Evolutionary conservation across 2,888 invertebrate species (phyloP), one percentile per base, ranked within the genome.

Genomic region (Gymnocheta viridis): DNA sequence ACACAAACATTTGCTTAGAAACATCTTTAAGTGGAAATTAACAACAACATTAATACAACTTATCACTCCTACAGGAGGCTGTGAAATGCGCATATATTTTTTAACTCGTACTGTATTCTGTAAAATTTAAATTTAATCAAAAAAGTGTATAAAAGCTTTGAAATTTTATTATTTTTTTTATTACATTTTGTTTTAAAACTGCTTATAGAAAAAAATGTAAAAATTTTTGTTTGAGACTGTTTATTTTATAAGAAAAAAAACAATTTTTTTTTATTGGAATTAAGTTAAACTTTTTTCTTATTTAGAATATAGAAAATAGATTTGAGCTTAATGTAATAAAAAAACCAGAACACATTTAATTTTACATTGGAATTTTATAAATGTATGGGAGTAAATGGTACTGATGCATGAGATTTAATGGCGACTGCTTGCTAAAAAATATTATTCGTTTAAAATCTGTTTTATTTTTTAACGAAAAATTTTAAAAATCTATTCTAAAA

Each of bases 201-300:
- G 14, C 24, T 38, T 7, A 24, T 17, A 38, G 27, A 32, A 38
- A 27, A 7, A 49, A 56, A 44, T 24, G 17, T 62, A 73, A 60
- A n/a, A n/a, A 62, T 49, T 32, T 38, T 60, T 62, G 51, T 44
- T 78, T 78, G 41, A 78, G 78, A 78, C 70, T 78, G 78, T 62
- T 70, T 69, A 70, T 69, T 70, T 70, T 32, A 62, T 70, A 70
- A 70, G 44, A 32, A 9, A 70, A 54, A 17, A 17, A 22, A 14
- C 6, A 35, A 14, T 24, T 35, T 41, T 24, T 67, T 66, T 35
- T n/a, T n/a, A n/a, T n/a, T n/a, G n/a, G 14, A 78, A 47, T 41
- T 38, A 69, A 44, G 29, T 74, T 38, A 22, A 77, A 77, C 10
- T 35, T 78, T 49, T 70, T 19, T 24, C 32, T 62, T 69, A 41